Conservation (phyloP, 2,888 invertebrate genomes). For the Folsomia candida region DNA sequence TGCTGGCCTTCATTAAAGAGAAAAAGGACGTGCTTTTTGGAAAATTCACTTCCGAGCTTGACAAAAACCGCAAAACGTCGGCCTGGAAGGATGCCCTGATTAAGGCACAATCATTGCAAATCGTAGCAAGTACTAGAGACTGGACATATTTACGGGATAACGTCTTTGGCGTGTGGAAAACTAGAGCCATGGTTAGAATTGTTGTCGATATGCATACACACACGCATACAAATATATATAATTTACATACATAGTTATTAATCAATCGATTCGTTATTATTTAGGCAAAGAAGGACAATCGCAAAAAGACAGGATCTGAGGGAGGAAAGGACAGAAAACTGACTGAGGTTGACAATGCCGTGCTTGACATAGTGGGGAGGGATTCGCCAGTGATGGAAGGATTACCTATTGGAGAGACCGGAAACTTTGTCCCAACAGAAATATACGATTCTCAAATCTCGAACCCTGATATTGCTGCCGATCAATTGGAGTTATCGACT, state of each 20-base stretch:
- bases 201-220: not conserved
- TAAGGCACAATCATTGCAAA: not conserved
- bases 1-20: conserved; percentile 2
- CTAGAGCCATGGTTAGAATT: conserved; percentile 7
- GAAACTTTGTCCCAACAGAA: not conserved
- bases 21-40: conserved; percentile 14
- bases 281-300: not conserved
- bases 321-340: not conserved
- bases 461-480: not conserved
- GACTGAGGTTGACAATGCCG: not conserved
- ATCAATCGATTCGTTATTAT: not conserved
- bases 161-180: conserved; percentile 2
- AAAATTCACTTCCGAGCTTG: not conserved
- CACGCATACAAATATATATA: too few relatives aligned
- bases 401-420: not conserved
- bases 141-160: conserved; percentile 7
- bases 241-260: not conserved
- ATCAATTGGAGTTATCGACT: not conserved
- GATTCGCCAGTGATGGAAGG: conserved; percentile 7
- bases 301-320: not conserved
- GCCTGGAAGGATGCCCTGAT: conserved; percentile 7
- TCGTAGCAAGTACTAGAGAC: not conserved
- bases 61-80: not conserved
- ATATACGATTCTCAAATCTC: not conserved
- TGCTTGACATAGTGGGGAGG: not conserved